Evolutionary conservation across 53 echinoderm and acorn worm genomes (phyloP), one percentile per base, ranked within the genome.

Genomic region (Glandiceps talaboti): DNA sequence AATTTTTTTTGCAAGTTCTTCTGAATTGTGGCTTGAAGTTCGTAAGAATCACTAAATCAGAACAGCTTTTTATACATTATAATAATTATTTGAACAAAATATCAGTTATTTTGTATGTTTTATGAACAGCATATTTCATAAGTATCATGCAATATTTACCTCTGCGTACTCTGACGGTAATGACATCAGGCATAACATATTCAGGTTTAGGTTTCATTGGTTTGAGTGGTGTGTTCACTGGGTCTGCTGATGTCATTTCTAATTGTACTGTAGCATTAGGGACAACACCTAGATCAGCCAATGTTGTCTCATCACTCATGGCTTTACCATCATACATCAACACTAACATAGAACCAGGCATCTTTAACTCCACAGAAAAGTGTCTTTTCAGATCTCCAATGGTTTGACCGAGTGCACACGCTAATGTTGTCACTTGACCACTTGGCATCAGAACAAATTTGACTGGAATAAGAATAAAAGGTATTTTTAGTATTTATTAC

Each of bases 391-490:
- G 78, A 45, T 94, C 85, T 20, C 85, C 79, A 84, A 94, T 89
- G 28, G 93, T 89, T 32, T 91, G 91, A 78, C 84, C 88, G 29
- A 99, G 77, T 74, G 99, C 91, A 81, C 99, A 99, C 1, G 99
- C 99, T 93, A 99, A 89, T 74, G 99, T 99, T 0, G 89, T 93
- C 31, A 99, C 99, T 74, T 99, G 99, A 33, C 93, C 99, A 81
- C 89, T 94, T 0, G 99, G 99, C 99, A 99, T 94, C 88, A 99
- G 84, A 1, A 99, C 99, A 91, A 94, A 94, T 79, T 91, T 91
- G 75, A 91, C 91, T 91, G 83, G 33, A 77, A 77, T 26, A 78
- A 77, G 30, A 29, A 82, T n/a, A n/a, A n/a, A n/a, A n/a, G n/a
- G n/a, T n/a, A n/a, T n/a, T n/a, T n/a, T n/a, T n/a, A n/a, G n/a